These are phyloP conservation scores for Pelvicachromis taeniatus DNA, from an alignment of 2,113 vertebrate species.

Conservation along the genomic window DNA sequence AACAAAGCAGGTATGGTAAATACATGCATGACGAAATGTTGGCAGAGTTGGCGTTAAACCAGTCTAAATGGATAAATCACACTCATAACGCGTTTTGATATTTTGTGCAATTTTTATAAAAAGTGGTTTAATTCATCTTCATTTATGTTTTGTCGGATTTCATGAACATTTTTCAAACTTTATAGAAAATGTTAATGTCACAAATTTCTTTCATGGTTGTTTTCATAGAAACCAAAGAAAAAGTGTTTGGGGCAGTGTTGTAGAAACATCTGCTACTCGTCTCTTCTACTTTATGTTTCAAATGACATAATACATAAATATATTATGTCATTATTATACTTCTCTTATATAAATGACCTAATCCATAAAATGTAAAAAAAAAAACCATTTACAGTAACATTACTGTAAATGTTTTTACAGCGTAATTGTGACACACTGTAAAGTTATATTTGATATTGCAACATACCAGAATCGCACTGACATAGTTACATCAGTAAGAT, in stretches of 20 bases:
- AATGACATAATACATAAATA: not conserved
- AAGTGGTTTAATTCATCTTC: not conserved
- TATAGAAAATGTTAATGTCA: not conserved
- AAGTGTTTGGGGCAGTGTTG: not conserved
- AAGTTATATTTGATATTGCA: no score
- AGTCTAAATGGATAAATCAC: not conserved
- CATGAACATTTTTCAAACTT: no score
- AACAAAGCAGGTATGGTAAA: slow-evolving; percentile 53
- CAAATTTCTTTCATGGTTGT: not conserved
- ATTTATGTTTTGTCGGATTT: not conserved
- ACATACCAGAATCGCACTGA: no score
- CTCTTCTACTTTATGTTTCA: not conserved
- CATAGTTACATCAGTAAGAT: no score
- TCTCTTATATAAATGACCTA: not conserved
- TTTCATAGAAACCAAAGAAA: not conserved
- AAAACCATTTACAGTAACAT: not conserved
- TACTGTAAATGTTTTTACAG: not conserved
- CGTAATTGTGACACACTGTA: not conserved
- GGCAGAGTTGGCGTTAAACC: not conserved
- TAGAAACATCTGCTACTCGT: not conserved
- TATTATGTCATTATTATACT: no score
- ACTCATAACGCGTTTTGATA: not conserved
- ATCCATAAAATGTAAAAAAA: not conserved
- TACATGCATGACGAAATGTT: not conserved
- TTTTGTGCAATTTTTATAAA: not conserved